These are phyloP conservation scores for Strix uralensis DNA, from an alignment of 2,113 vertebrate species.

Conservation along the genomic window DNA sequence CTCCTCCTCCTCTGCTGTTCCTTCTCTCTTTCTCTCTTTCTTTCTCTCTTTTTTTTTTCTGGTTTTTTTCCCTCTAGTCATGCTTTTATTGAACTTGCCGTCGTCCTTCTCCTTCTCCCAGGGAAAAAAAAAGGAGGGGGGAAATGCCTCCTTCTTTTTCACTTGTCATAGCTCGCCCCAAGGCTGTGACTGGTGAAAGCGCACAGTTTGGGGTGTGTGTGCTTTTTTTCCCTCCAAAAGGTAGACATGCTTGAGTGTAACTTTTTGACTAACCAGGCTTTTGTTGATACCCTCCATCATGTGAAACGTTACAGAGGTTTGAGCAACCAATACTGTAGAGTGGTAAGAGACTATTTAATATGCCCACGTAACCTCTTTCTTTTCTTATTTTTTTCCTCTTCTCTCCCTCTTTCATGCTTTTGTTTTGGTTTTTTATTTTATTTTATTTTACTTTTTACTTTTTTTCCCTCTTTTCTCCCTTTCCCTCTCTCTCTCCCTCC, in stretches of 20 bases:
- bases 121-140: constrained; percentile 74
- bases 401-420: constrained; percentile 84
- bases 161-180: constrained; percentile 65
- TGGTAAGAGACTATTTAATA: constrained; percentile 79
- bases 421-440: constrained; percentile 48
- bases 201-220: constrained; percentile 67
- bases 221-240: constrained; percentile 69
- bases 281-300: constrained; percentile 76
- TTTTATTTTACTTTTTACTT: constrained; percentile 63
- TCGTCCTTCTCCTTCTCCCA: constrained; percentile 75
- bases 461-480: constrained; percentile 59
- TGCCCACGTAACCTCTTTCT: constrained; percentile 92
- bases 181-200: constrained; percentile 67
- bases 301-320: constrained; percentile 74
- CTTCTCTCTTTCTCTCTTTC: constrained; percentile 66
- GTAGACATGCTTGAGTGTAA: constrained; percentile 62
- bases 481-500: constrained; percentile 7
- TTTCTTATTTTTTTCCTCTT: constrained; percentile 93
- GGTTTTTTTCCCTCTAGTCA: constrained; percentile 70
- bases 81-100: constrained; percentile 78
- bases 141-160: constrained; percentile 77
- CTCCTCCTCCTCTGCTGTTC: constrained; percentile 63
- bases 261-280: constrained; percentile 78
- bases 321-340: constrained; percentile 77
- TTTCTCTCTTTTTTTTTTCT: constrained; percentile 59